A percentile compares a stretch with the other conserved stretches of the same genome.
Evolutionary conservation across 2,888 invertebrate genomes (phyloP).

Genomic region (Morpho helenor): DNA sequence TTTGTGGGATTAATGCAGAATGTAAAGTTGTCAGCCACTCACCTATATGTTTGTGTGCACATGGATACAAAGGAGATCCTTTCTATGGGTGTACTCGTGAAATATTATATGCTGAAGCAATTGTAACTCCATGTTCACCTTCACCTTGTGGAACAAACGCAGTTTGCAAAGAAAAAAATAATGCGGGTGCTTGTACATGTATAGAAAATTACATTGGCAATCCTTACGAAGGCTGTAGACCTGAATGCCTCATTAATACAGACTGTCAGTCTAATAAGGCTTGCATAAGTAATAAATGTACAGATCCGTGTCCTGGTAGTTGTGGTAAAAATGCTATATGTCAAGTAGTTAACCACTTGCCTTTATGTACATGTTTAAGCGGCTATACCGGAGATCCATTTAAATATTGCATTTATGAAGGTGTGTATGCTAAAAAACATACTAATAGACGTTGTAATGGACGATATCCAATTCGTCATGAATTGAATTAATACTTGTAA

Average conservation of each 20-base stretch:
- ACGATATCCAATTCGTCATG: too few species aligned
- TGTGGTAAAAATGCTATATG: conserved; percentile 88
- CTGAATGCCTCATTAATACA: conserved; percentile 85
- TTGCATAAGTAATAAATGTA: conserved; percentile 85
- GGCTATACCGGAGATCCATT: conserved; percentile 89
- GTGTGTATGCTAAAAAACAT: conserved; percentile 33
- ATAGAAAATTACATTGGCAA: conserved; percentile 86
- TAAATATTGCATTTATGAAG: conserved; percentile 79
- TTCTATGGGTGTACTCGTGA: conserved; percentile 81
- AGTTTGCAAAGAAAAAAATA: conserved; percentile 79
- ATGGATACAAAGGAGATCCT: conserved; percentile 87
- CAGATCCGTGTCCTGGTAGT: conserved; percentile 88
- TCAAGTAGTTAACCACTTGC: conserved; percentile 85
- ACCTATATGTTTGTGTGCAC: conserved; percentile 84
- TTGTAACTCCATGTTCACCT: conserved; percentile 79
- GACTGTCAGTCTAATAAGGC: conserved; percentile 85
- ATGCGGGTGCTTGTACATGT: conserved; percentile 84
- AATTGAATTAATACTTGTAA: too few species aligned
- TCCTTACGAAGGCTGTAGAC: conserved; percentile 88
- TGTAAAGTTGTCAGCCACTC: conserved; percentile 89
- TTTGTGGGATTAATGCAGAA: conserved; percentile 86
- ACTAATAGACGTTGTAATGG: too few species aligned
- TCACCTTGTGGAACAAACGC: conserved; percentile 83
- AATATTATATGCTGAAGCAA: conserved; percentile 49
- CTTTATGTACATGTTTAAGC: conserved; percentile 82